These are phyloP conservation scores for Cantharis flavilabris DNA, from an alignment of 2,888 invertebrate species.

Conservation along the genomic window DNA sequence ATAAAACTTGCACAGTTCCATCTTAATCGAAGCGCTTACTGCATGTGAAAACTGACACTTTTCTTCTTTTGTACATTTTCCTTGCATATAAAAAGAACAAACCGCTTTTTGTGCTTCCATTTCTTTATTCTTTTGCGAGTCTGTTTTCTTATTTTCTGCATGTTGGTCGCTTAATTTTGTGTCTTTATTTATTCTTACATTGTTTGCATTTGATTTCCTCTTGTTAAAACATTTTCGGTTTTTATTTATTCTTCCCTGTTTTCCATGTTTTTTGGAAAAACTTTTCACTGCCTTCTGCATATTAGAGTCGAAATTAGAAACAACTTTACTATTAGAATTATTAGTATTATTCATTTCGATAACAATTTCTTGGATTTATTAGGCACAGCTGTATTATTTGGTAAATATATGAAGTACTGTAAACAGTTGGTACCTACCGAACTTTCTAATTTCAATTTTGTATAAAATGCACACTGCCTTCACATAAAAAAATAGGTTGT, in stretches of 20 bases:
- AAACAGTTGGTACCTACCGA: not conserved
- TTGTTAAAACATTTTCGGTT: conserved; percentile 59
- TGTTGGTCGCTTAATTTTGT: conserved; percentile 32
- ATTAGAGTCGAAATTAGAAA: conserved; percentile 78
- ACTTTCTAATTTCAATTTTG: too few relatives aligned
- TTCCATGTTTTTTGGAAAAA: conserved; percentile 69
- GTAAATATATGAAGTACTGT: too few relatives aligned
- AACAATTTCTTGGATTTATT: not conserved
- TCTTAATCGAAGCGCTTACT: conserved; percentile 78
- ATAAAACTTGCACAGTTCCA: conserved; percentile 96
- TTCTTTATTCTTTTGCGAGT: conserved; percentile 62
- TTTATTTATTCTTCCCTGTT: conserved; percentile 51
- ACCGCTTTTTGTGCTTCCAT: conserved; percentile 62
- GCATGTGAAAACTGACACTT: conserved; percentile 89
- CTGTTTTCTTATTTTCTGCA: conserved; percentile 50
- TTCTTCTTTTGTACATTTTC: conserved; percentile 83
- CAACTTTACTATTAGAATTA: conserved; percentile 4
- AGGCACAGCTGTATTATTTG: too few relatives aligned
- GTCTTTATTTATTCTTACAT: conserved; percentile 23
- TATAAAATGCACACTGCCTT: too few relatives aligned
- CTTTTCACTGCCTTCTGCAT: conserved; percentile 80
- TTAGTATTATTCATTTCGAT: not conserved
- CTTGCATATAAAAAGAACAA: conserved; percentile 86
- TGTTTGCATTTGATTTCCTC: conserved; percentile 61
- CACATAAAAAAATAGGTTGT: too few relatives aligned